Percentiles rank a stretch among this genome's conserved stretches.
Conservation (phyloP, 1,140 invertebrate species). For the Liolophura sinensis region DNA sequence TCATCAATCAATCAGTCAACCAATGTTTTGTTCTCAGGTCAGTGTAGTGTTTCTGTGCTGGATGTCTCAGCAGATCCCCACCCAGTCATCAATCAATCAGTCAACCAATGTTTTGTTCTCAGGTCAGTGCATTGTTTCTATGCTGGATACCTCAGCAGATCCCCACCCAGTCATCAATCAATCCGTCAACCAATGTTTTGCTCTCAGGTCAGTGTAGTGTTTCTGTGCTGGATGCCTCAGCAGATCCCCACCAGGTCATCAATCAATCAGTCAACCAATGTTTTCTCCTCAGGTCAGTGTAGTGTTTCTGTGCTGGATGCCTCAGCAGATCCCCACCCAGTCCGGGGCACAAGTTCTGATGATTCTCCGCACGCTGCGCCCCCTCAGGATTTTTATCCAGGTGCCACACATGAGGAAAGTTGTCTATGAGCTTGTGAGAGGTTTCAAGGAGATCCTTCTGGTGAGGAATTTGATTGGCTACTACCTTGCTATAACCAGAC, state of each 20-base stretch:
- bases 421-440: slow-evolving; percentile 95
- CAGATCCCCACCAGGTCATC: no score
- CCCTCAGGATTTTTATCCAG: slow-evolving; percentile 94
- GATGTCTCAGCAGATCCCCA: slow-evolving; percentile 91
- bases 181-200: no score
- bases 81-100: slow-evolving; percentile 60
- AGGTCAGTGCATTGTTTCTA: no score
- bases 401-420: slow-evolving; percentile 99
- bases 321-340: slow-evolving; percentile 75
- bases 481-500: neutral
- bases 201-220: no score
- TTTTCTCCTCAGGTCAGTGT: slow-evolving; percentile 60
- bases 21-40: slow-evolving; percentile 26
- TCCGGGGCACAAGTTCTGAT: slow-evolving; percentile 92
- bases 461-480: slow-evolving; percentile 63
- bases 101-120: no score
- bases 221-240: no score
- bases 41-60: slow-evolving; percentile 88
- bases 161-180: no score
- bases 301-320: slow-evolving; percentile 97
- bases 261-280: no score
- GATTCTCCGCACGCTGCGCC: slow-evolving; percentile 94
- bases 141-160: no score
- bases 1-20: no score
- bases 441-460: slow-evolving; percentile 99